These are phyloP conservation scores for Oriolus oriolus DNA, from an alignment of 2,113 vertebrate genomes.

Conservation along the genomic window DNA sequence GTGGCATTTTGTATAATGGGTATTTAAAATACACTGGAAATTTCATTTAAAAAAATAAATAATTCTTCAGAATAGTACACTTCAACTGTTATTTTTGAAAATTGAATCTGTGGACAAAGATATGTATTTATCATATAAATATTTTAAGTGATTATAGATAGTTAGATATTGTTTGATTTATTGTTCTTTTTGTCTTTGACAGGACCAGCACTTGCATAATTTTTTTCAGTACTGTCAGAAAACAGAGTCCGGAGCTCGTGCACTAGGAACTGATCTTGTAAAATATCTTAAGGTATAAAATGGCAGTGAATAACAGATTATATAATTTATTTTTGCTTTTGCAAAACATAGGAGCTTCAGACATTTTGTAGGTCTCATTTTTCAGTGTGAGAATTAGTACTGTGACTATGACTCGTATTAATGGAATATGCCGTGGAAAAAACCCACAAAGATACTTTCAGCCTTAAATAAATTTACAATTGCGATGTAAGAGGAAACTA, in stretches of 20 bases:
- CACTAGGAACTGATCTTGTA: constrained; percentile 86
- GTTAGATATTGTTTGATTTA: background rate
- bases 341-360: background rate
- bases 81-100: background rate
- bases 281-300: constrained; percentile 94
- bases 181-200: background rate
- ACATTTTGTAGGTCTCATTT: background rate
- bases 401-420: background rate
- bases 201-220: constrained; percentile 98
- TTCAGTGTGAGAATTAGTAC: background rate
- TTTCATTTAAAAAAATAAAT: background rate
- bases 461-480: background rate
- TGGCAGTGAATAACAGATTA: background rate
- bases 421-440: background rate
- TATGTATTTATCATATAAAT: background rate
- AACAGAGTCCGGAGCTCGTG: constrained; percentile 76
- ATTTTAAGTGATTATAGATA: background rate
- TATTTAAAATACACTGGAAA: background rate
- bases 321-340: background rate
- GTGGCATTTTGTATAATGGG: background rate
- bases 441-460: background rate
- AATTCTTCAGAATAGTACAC: background rate
- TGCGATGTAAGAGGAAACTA: background rate
- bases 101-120: background rate
- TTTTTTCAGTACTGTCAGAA: constrained; percentile 96